Base-by-base conservation (phyloP, 2,797 vertebrate species). In the Scyliorhinus canicula region DNA sequence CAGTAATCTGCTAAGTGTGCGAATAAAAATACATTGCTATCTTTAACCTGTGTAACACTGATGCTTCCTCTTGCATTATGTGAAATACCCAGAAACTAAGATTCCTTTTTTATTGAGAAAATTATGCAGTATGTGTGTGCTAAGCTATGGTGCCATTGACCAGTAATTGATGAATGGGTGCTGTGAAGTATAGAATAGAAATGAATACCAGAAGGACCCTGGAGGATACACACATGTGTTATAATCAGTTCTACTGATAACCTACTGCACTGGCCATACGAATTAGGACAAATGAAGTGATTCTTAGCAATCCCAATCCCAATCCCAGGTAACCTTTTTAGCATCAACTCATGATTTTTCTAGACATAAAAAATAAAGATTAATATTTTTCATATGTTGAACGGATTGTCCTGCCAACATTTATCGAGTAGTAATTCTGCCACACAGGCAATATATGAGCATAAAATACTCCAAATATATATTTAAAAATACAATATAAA, bases 151-250 rank as follows among this genome's bases (percentile, higher is more conserved):
- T 97, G 95, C 95, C 96, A 95, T 95, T 95, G 96, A 96, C 96
- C 95, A 95, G 97, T 96, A 97, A 97, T 96, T 98, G 98, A 98
- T 97, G 97, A 97, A 98, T 97, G 97, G 96, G 95, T 96, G 97
- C 97, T 97, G 93, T 97, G 97, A 97, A 98, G 96, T 96, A 96
- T 96, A 96, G 97, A 96, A 97, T 96, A 96, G 97, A 97, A 98
- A 98, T 97, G 97, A 97, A 97, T 97, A 97, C 95, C 97, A 97
- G 96, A 95, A 95, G 96, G 95, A 96, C 97, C 97, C 96, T 95
- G 93, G 97, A 97, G 98, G 97, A 97, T 96, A 96, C 97, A 97
- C 97, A 96, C 97, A 98, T 97, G 97, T 96, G 95, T 96, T 97
- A 97, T 97, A 98, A 97, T 98, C 97, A 98, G 96, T 96, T 96